Percentiles rank a stretch among this genome's conserved stretches.
Evolutionary conservation across 2,113 vertebrate genomes (phyloP).

Genomic region (Origma solitaria): DNA sequence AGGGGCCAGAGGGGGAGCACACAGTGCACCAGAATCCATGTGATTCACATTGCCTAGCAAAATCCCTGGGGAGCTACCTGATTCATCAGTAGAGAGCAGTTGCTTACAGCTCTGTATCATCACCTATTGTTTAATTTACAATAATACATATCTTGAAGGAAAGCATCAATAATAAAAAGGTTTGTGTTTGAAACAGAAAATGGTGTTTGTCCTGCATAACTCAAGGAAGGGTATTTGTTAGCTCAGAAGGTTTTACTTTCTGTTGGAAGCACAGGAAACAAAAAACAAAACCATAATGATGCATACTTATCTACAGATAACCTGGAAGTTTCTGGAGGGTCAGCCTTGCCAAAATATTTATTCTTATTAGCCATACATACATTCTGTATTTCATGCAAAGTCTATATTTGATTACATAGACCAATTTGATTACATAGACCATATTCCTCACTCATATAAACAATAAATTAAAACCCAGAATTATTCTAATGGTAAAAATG

Average conservation of each 20-base stretch:
- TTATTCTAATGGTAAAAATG: not conserved
- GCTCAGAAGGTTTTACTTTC: not conserved
- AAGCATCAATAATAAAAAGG: not conserved
- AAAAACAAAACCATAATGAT: not conserved
- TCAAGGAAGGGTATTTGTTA: not conserved
- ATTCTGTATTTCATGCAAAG: not conserved
- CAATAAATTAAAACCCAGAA: not conserved
- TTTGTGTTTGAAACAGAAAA: not conserved
- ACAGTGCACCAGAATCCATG: not conserved
- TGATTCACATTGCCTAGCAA: not conserved
- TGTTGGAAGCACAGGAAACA: not conserved
- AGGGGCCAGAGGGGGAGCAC: not conserved
- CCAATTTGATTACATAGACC: too few relatives aligned
- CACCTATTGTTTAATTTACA: not conserved
- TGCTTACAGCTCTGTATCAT: not conserved
- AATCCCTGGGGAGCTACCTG: not conserved
- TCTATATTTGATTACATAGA: not conserved
- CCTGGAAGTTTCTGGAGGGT: not conserved
- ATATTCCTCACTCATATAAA: not conserved
- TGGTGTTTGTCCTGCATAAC: accelerated
- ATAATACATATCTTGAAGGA: not conserved
- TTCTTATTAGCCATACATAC: not conserved
- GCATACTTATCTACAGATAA: not conserved
- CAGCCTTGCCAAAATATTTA: not conserved
- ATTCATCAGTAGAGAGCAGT: not conserved